Percentiles rank a stretch among this genome's conserved stretches.
These are phyloP conservation scores for Gnathonemus echidnorhynchus DNA, from an alignment of 2,113 vertebrate species.

Conservation along the genomic window DNA sequence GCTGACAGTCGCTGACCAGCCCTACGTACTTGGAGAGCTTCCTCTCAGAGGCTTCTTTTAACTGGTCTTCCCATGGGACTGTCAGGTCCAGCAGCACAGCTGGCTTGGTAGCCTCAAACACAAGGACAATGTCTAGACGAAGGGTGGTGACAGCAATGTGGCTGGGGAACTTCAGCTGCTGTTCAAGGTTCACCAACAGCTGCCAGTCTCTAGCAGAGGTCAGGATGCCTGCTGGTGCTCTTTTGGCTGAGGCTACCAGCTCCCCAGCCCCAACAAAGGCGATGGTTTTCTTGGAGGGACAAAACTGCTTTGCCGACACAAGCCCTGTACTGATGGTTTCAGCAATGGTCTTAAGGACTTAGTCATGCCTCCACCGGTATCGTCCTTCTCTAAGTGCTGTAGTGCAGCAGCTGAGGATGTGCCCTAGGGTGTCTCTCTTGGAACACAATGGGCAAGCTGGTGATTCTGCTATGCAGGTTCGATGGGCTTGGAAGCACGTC, in stretches of 20 bases:
- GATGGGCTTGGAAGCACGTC: too few species aligned
- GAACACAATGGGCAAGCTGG: not conserved
- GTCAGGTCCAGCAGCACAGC: constrained; percentile 11
- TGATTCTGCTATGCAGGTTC: not conserved
- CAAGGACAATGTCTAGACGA: not conserved
- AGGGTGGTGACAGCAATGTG: constrained; percentile 1
- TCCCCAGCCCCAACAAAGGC: not conserved
- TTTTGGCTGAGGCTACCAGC: not conserved
- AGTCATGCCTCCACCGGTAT: not conserved
- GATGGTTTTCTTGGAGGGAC: constrained; percentile 11
- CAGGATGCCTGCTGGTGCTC: not conserved
- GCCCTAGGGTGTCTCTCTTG: not conserved
- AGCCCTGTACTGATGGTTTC: constrained; percentile 14
- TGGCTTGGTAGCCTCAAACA: constrained; percentile 16
- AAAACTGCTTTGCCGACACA: not conserved
- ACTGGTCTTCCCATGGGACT: not conserved
- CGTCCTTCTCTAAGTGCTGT: not conserved
- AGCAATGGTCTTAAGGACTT: constrained; percentile 9
- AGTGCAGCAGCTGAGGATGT: not conserved
- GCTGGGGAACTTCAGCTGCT: constrained; percentile 22
- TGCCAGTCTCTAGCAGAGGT: constrained; percentile 24
- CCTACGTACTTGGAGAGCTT: not conserved
- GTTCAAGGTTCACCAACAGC: constrained; percentile 20
- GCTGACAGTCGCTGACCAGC: too few species aligned
- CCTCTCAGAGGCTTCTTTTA: not conserved